phyloP scores from a whole-genome alignment of 2,888 invertebrate genomes.

The Amblyjoppa proteus region DNA sequence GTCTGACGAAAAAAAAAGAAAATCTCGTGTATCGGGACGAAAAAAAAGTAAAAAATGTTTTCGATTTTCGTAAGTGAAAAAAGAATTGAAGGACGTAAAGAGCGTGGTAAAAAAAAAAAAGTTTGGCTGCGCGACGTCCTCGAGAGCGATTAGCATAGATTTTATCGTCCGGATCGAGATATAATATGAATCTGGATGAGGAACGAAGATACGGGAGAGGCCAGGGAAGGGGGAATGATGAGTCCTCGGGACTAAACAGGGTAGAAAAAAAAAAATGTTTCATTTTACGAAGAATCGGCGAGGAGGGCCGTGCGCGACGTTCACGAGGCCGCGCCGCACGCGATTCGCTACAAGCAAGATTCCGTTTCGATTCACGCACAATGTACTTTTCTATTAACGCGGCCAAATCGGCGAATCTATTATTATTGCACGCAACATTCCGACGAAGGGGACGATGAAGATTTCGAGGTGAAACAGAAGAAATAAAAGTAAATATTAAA shows the following conservation, averaged over 20 bases:
- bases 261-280: constrained; percentile 71
- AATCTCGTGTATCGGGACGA: background rate
- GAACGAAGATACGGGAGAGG: background rate
- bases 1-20: background rate
- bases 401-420: constrained; percentile 56
- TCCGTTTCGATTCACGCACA: constrained; percentile 76
- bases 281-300: constrained; percentile 39
- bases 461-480: constrained; percentile 14
- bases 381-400: constrained; percentile 69
- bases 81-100: background rate
- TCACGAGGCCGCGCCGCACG: constrained; percentile 38
- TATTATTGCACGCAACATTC: constrained; percentile 69
- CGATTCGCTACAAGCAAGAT: constrained; percentile 57
- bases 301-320: constrained; percentile 15
- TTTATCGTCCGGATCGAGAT: constrained; percentile 29
- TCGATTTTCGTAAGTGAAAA: background rate
- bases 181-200: constrained; percentile 23
- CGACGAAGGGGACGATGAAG: constrained; percentile 58
- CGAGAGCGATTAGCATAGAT: constrained; percentile 38
- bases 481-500: background rate
- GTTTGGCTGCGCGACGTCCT: background rate
- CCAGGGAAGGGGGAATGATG: constrained; percentile 25
- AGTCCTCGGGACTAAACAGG: constrained; percentile 81
- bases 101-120: background rate
- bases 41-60: background rate